Conservation (phyloP, 2,888 invertebrate genomes). For the Meta bourneti region DNA sequence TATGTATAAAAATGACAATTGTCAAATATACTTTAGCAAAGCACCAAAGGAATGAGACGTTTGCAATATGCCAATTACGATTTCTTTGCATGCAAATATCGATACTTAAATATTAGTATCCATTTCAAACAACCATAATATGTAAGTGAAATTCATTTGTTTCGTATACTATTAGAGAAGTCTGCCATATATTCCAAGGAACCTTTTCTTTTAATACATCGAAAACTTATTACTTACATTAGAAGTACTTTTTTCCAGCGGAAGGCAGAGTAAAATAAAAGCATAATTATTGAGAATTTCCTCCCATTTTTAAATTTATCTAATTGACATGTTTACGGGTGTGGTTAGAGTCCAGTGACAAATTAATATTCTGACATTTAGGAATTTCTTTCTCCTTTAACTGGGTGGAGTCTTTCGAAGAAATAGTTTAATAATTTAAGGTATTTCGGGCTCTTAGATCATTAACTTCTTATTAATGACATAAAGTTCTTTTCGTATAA, state of each 20-base stretch:
- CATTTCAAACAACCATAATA: no score
- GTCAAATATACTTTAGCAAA: no score
- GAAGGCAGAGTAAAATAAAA: background rate
- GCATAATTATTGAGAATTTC: background rate
- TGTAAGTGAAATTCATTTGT: no score
- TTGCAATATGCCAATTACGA: no score
- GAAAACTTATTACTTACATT: no score
- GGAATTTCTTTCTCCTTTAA: background rate
- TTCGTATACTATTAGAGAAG: background rate
- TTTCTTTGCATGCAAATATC: no score
- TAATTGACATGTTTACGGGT: slow-evolving; percentile 9
- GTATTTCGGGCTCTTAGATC: background rate
- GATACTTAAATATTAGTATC: no score
- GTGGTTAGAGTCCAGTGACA: slow-evolving; percentile 32
- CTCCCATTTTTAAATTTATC: background rate
- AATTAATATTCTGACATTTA: slow-evolving; percentile 37
- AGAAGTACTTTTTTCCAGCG: no score
- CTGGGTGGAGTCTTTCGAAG: slow-evolving; percentile 19
- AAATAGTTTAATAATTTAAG: slow-evolving; percentile 20
- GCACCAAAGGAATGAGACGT: no score
- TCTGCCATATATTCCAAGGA: background rate
- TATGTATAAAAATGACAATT: no score
- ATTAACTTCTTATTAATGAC: background rate
- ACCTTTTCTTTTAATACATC: background rate
- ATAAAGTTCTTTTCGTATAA: background rate